These are phyloP conservation scores for Sinocyclocheilus maitianheensis DNA, from an alignment of 2,113 vertebrate genomes.

Conservation along the genomic window DNA sequence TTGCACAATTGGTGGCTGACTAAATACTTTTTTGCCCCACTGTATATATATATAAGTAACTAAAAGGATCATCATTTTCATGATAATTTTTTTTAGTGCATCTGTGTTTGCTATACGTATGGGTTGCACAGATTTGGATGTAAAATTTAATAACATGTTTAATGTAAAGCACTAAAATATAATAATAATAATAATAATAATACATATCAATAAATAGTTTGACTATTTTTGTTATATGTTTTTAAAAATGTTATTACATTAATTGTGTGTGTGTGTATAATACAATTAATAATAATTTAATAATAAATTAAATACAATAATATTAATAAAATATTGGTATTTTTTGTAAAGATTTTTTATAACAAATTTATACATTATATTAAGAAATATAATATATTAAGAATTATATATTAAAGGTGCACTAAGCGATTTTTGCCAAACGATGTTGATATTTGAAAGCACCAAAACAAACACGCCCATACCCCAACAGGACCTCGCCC, in stretches of 20 bases:
- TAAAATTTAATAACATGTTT: background rate
- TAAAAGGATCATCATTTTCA: background rate
- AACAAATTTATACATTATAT: background rate
- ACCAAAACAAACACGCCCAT: too few relatives aligned
- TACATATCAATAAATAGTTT: background rate
- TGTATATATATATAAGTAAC: background rate
- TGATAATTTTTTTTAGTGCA: background rate
- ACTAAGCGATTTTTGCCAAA: too few relatives aligned
- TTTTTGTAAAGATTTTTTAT: too few relatives aligned
- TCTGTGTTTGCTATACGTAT: background rate
- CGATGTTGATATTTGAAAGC: too few relatives aligned
- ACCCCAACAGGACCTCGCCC: too few relatives aligned
- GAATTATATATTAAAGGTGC: too few relatives aligned
- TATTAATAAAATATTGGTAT: background rate
- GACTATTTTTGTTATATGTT: too few relatives aligned
- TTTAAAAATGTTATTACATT: too few relatives aligned
- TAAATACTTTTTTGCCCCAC: too few relatives aligned
- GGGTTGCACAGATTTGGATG: background rate
- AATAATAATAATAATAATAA: background rate
- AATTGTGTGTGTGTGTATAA: too few relatives aligned
- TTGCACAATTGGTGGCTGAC: too few relatives aligned
- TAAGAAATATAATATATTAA: too few relatives aligned
- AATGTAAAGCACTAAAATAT: background rate
- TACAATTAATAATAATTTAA: background rate
- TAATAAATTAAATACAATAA: background rate